A percentile compares a stretch with the other conserved stretches of the same genome.
phyloP scores from a whole-genome alignment of 2,113 vertebrate genomes.

The Podarcis raffonei region DNA sequence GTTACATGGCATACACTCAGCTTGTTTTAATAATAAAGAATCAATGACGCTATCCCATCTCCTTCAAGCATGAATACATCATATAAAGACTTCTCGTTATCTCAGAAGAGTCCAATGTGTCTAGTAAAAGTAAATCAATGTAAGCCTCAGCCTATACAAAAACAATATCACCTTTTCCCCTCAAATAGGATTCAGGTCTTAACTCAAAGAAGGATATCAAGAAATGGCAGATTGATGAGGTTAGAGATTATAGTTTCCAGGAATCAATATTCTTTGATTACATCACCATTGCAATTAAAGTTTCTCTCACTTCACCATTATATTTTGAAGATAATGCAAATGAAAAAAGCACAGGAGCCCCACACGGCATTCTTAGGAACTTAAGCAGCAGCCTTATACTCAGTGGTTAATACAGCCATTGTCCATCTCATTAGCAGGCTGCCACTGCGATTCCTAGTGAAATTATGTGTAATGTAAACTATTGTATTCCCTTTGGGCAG shows the following conservation, averaged over 20 bases:
- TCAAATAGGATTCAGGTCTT: background rate
- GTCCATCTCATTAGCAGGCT: too few species aligned
- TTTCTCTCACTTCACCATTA: background rate
- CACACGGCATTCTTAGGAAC: background rate
- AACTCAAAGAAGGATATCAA: conserved; percentile 19
- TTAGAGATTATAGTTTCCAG: conserved; percentile 17
- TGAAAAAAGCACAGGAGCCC: background rate
- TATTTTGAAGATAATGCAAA: conserved; percentile 3
- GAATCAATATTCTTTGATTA: conserved; percentile 27
- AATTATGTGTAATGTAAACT: background rate
- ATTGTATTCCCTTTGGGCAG: background rate
- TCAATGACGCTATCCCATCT: background rate
- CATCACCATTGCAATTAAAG: conserved; percentile 25
- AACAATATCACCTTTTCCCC: background rate
- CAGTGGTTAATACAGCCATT: background rate
- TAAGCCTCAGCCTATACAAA: background rate
- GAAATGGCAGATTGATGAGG: conserved; percentile 9
- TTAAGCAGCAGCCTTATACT: too few species aligned
- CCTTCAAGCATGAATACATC: conserved; percentile 10
- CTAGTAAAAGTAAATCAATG: conserved; percentile 20
- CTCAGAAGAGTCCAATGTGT: background rate
- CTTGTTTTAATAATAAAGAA: conserved; percentile 7
- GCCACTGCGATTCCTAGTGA: background rate
- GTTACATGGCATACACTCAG: background rate
- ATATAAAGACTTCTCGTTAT: conserved; percentile 1